phyloP scores from a whole-genome alignment of 2,113 vertebrate species.

The Pseudorasbora parva region DNA sequence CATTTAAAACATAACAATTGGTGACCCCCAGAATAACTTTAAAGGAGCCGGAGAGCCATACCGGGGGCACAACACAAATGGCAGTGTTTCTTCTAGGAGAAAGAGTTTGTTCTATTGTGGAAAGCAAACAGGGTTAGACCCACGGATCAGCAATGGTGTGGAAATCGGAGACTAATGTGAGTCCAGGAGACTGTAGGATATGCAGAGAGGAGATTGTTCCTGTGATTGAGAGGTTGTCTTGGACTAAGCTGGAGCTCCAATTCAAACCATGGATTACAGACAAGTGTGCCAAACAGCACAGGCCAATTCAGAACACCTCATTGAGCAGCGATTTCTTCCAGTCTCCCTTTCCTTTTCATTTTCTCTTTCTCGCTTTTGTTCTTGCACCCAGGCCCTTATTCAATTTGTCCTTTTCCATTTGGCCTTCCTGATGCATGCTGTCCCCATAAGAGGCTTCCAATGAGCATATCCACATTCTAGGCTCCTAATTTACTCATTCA shows the following conservation, averaged over 20 bases:
- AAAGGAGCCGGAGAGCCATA: conserved; percentile 13
- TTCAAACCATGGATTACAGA: conserved; percentile 51
- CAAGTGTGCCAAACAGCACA: conserved; percentile 51
- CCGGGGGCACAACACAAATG: conserved; percentile 2
- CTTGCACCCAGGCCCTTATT: conserved; percentile 13
- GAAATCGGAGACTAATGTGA: background rate
- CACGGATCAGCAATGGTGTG: background rate
- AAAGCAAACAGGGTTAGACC: conserved; percentile 25
- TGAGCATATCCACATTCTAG: conserved; percentile 64
- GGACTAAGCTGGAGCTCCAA: conserved; percentile 51
- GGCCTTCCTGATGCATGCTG: conserved; percentile 51
- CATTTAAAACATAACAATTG: conserved; percentile 42
- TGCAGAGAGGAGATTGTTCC: conserved; percentile 33
- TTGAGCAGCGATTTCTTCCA: conserved; percentile 35
- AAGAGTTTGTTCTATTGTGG: conserved; percentile 12
- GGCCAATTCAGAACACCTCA: conserved; percentile 41
- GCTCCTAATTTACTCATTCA: conserved; percentile 67
- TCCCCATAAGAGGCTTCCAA: conserved; percentile 48
- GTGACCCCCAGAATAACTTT: conserved; percentile 28
- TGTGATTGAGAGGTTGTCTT: conserved; percentile 43
- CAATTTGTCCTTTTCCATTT: conserved; percentile 42
- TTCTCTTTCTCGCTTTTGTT: conserved; percentile 1
- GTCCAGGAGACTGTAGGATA: background rate
- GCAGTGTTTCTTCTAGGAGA: conserved; percentile 31
- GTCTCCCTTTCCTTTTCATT: conserved; percentile 1